phyloP scores from a whole-genome alignment of 23 tunicate genomes.

The Ciona savignyi region DNA sequence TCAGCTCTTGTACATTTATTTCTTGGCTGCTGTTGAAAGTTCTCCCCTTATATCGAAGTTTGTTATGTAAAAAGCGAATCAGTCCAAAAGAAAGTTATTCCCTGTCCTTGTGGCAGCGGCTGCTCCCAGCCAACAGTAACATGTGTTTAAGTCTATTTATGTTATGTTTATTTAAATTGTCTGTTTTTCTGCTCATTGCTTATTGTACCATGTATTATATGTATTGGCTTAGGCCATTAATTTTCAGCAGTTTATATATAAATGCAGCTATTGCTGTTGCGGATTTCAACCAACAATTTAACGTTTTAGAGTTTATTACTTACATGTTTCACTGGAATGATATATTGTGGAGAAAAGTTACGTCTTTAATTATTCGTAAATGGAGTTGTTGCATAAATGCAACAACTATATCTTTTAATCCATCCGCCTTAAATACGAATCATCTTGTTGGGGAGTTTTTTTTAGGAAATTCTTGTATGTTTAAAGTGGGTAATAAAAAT shows the following conservation, averaged over 20 bases:
- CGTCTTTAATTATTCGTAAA: conserved; percentile 34
- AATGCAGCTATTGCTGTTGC: no score
- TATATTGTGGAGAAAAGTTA: conserved; percentile 46
- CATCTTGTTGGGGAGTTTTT: not conserved
- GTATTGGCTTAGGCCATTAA: not conserved
- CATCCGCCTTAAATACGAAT: no score
- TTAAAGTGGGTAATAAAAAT: not conserved
- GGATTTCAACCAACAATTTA: not conserved
- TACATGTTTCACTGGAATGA: not conserved
- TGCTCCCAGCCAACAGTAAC: not conserved
- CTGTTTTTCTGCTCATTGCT: not conserved
- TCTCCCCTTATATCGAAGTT: not conserved
- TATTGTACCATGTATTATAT: no score
- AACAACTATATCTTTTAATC: not conserved
- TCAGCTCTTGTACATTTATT: not conserved
- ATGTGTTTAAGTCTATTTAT: conserved; percentile 13
- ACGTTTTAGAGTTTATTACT: no score
- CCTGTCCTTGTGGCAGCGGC: conserved; percentile 19
- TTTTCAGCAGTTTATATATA: not conserved
- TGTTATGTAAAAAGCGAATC: not conserved
- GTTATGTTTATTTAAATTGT: conserved; percentile 25
- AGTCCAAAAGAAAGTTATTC: no score
- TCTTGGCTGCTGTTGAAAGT: not conserved
- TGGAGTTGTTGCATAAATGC: conserved; percentile 40
- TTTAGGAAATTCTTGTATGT: not conserved